Evolutionary conservation across 2,113 vertebrate species (phyloP).

Genomic region (Leptodactylus fuscus): DNA sequence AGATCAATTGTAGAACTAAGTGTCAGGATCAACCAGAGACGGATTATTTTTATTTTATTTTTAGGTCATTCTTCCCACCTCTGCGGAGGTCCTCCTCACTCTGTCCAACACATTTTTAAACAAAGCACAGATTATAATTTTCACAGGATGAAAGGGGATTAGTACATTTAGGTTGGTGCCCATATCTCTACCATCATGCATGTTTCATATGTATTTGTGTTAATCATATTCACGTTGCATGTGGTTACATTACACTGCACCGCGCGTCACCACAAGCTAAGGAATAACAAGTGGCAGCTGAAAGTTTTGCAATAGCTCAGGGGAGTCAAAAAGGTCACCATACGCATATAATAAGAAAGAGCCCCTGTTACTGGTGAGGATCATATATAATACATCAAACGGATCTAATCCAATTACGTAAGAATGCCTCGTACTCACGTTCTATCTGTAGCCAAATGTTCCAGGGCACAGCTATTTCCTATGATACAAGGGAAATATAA

Average conservation of each 20-base stretch:
- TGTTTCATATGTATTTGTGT: slow-evolving; percentile 12
- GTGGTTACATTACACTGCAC: neutral
- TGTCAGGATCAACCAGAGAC: too few relatives aligned
- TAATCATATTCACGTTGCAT: neutral
- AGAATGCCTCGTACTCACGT: neutral
- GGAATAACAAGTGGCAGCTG: slow-evolving; percentile 8
- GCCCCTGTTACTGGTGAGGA: neutral
- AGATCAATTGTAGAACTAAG: too few relatives aligned
- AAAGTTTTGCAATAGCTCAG: neutral
- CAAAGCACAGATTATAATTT: too few relatives aligned
- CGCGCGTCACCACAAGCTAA: neutral
- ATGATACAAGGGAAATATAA: neutral
- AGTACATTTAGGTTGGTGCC: neutral
- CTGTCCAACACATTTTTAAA: too few relatives aligned
- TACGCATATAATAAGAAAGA: slow-evolving; percentile 1
- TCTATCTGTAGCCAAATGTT: neutral
- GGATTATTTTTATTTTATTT: too few relatives aligned
- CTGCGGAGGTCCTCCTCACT: too few relatives aligned
- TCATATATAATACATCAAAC: slow-evolving; percentile 14
- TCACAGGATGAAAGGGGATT: neutral
- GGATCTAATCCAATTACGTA: neutral
- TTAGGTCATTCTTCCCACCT: too few relatives aligned
- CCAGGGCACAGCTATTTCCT: neutral
- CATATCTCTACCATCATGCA: neutral
- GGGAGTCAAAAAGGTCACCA: slow-evolving; percentile 3